Evolutionary conservation across 1,140 invertebrate genomes (phyloP).

Genomic region (Drosophila subobscura): DNA sequence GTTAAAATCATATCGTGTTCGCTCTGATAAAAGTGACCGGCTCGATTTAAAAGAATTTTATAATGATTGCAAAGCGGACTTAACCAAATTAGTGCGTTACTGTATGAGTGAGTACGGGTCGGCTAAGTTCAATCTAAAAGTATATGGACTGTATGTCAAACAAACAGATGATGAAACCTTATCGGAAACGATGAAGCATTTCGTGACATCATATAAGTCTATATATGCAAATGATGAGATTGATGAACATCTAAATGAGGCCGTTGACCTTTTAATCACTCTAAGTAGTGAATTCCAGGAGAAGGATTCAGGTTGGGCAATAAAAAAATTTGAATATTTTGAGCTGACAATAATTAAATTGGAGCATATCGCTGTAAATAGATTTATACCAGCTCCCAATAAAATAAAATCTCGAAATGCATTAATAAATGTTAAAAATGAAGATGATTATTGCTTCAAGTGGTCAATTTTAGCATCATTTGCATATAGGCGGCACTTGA

Average conservation of each 20-base stretch:
- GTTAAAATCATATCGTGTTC: too few relatives aligned
- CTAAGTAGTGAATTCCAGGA: neutral
- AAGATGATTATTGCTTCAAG: neutral
- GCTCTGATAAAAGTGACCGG: too few relatives aligned
- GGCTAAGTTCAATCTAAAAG: too few relatives aligned
- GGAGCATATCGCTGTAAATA: neutral
- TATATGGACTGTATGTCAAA: too few relatives aligned
- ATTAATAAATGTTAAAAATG: neutral
- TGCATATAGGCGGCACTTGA: neutral
- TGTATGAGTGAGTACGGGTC: too few relatives aligned
- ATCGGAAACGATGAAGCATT: neutral
- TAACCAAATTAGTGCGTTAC: too few relatives aligned
- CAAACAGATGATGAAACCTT: too few relatives aligned
- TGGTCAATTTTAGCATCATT: neutral
- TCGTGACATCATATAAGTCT: neutral
- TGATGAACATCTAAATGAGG: neutral
- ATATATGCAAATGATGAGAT: neutral
- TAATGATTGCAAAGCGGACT: too few relatives aligned
- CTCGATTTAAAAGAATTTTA: too few relatives aligned
- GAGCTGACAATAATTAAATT: neutral
- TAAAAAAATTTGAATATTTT: neutral
- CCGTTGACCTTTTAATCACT: neutral
- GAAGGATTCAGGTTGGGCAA: constrained; percentile 1
- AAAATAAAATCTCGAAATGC: neutral
- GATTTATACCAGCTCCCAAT: neutral